phyloP scores from a whole-genome alignment of 2,888 invertebrate genomes.

The Hypselothyrea guttata region DNA sequence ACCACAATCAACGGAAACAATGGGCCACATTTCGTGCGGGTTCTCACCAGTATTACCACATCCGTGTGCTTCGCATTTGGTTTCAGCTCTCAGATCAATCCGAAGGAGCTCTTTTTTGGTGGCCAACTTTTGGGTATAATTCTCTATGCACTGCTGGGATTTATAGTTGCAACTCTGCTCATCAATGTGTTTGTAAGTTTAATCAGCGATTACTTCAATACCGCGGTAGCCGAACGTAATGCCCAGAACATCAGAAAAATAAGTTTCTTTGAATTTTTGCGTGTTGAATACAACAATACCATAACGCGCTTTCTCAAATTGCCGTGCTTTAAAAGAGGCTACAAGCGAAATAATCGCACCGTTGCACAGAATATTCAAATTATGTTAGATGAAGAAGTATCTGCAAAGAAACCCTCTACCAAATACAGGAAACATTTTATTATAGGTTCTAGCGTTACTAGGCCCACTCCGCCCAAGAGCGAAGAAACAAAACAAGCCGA shows the following conservation, averaged over 20 bases:
- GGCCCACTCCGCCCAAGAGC: not conserved
- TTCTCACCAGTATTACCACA: slow-evolving; percentile 59
- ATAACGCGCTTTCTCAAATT: not conserved
- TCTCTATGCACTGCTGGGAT: slow-evolving; percentile 64
- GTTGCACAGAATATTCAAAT: slow-evolving; percentile 44
- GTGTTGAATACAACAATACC: slow-evolving; percentile 41
- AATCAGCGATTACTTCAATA: slow-evolving; percentile 67
- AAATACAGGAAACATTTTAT: too few relatives aligned
- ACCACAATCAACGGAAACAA: slow-evolving; percentile 76
- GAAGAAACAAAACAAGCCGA: slow-evolving; percentile 19
- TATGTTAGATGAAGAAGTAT: not conserved
- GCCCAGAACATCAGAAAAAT: slow-evolving; percentile 26
- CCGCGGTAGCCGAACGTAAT: slow-evolving; percentile 35
- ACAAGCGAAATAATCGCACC: slow-evolving; percentile 35
- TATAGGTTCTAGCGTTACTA: too few relatives aligned
- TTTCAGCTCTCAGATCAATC: slow-evolving; percentile 46
- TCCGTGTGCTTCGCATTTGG: slow-evolving; percentile 74
- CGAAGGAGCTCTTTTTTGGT: slow-evolving; percentile 63
- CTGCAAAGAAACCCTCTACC: too few relatives aligned
- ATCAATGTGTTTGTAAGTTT: slow-evolving; percentile 77
- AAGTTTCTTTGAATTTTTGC: slow-evolving; percentile 69
- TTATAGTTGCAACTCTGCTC: slow-evolving; percentile 69
- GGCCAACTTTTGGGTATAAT: slow-evolving; percentile 68
- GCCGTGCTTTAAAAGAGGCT: not conserved
- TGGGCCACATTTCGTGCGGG: slow-evolving; percentile 49